Conservation (phyloP, 2,888 invertebrate species). For the Drosophila maculinotata region DNA sequence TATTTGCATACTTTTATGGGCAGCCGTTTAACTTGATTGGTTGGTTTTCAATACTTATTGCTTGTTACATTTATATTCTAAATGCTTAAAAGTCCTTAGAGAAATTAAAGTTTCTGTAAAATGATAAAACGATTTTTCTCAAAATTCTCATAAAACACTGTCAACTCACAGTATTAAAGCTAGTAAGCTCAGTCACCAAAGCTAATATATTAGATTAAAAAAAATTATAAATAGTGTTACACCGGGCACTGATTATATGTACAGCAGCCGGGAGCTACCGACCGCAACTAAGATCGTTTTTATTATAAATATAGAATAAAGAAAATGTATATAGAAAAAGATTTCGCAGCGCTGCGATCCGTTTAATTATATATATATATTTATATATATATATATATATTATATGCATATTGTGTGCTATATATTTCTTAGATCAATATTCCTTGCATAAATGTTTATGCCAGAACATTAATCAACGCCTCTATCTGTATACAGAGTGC, state of each 20-base stretch:
- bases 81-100: too few relatives aligned
- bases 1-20: constrained; percentile 15
- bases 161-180: too few relatives aligned
- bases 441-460: constrained; percentile 30
- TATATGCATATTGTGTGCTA: background rate
- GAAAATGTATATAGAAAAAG: background rate
- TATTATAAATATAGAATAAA: background rate
- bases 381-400: background rate
- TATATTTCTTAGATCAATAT: constrained; percentile 28
- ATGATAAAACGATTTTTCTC: too few relatives aligned
- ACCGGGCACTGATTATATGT: background rate
- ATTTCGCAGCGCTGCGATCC: background rate
- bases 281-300: constrained; percentile 11
- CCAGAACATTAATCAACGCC: constrained; percentile 35
- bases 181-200: too few relatives aligned
- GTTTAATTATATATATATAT: background rate
- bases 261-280: background rate
- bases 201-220: background rate
- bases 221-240: too few relatives aligned
- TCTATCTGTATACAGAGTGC: constrained; percentile 19
- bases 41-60: background rate
- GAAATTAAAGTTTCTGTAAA: too few relatives aligned
- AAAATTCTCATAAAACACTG: too few relatives aligned
- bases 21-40: too few relatives aligned
- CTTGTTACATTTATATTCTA: too few relatives aligned